Evolutionary conservation across 2,113 vertebrate genomes (phyloP).

Genomic region (Silurus meridionalis): DNA sequence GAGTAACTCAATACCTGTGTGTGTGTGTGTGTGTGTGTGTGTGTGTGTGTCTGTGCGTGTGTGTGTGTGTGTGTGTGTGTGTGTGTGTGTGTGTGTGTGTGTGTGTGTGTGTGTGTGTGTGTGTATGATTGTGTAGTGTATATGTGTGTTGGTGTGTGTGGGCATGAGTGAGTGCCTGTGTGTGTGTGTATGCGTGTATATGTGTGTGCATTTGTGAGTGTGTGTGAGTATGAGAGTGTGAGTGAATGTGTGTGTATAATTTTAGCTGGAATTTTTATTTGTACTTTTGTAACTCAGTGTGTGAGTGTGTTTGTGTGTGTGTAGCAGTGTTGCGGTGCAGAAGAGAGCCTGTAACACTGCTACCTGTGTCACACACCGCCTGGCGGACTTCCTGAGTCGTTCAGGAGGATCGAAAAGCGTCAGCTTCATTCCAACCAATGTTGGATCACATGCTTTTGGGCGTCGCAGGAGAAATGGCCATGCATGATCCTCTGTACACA

Average conservation of each 20-base stretch:
- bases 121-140: too few relatives aligned
- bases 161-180: too few relatives aligned
- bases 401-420: constrained; percentile 86
- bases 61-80: too few relatives aligned
- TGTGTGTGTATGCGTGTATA: too few relatives aligned
- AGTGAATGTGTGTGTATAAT: too few relatives aligned
- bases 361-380: constrained; percentile 91
- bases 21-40: neutral
- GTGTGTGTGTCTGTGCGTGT: too few relatives aligned
- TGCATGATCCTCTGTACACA: constrained; percentile 63
- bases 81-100: too few relatives aligned
- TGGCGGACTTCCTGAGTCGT: constrained; percentile 91
- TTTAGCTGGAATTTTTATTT: neutral
- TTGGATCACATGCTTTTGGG: constrained; percentile 87
- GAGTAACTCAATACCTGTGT: neutral
- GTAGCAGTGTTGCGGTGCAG: constrained; percentile 83
- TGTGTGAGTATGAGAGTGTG: constrained; percentile 8
- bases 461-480: constrained; percentile 82
- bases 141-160: too few relatives aligned
- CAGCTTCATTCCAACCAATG: constrained; percentile 87
- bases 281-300: neutral
- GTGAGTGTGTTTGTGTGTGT: constrained; percentile 36
- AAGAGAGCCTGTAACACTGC: constrained; percentile 94
- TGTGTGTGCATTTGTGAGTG: neutral
- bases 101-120: too few relatives aligned